A percentile compares a stretch with the other conserved stretches of the same genome.
Evolutionary conservation across 2,113 vertebrate species (phyloP).

Genomic region (Butorides virescens): DNA sequence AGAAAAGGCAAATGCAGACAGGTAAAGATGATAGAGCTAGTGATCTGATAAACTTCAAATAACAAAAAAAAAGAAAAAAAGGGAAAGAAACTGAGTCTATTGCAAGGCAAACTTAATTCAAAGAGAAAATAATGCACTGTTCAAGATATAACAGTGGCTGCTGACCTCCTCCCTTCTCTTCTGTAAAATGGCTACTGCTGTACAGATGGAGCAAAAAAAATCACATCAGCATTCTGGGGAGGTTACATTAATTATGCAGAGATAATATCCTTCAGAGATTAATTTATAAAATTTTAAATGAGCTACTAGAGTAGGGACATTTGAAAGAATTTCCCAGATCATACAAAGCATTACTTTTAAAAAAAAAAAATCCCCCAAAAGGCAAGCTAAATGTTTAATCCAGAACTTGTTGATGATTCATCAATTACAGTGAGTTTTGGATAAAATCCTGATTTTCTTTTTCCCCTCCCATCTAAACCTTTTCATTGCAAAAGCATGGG

Average conservation of each 20-base stretch:
- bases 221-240: not conserved
- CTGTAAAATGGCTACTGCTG: not conserved
- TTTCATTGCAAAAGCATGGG: not conserved
- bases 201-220: not conserved
- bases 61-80: not conserved
- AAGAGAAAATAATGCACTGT: not conserved
- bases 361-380: rapidly evolving
- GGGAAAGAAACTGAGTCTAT: not conserved
- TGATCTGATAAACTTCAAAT: not conserved
- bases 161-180: not conserved
- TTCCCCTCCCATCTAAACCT: rapidly evolving
- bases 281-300: not conserved
- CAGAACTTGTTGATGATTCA: not conserved
- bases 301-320: not conserved
- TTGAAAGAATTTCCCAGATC: not conserved
- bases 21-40: not conserved
- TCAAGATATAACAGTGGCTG: not conserved
- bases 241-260: not conserved
- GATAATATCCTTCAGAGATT: not conserved
- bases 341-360: not conserved
- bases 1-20: not conserved
- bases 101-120: not conserved
- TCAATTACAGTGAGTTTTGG: not conserved
- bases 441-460: not conserved
- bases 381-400: not conserved